Evolutionary conservation across 2,113 vertebrate genomes (phyloP).

Genomic region (Phoenicopterus ruber): DNA sequence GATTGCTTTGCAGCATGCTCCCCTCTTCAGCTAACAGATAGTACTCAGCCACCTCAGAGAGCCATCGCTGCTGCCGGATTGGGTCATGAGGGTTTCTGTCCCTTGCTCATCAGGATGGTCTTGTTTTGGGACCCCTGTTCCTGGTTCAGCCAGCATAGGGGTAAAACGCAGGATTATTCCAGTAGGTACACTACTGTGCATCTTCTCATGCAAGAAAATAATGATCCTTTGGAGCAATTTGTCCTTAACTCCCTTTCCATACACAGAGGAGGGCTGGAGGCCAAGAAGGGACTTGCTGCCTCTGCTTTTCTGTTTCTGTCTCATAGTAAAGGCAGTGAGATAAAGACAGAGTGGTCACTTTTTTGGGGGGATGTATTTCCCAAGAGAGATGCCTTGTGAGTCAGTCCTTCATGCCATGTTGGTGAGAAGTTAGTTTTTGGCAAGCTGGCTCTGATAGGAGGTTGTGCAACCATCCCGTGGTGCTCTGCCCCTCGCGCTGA

Average conservation of each 20-base stretch:
- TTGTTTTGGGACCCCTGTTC: neutral
- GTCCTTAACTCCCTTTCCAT: neutral
- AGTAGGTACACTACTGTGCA: neutral
- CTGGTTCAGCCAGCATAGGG: neutral
- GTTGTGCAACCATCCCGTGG: fast-evolving
- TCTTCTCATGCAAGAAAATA: neutral
- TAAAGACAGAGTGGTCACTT: neutral
- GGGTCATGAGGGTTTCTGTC: neutral
- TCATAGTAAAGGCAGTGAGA: neutral
- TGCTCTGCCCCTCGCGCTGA: neutral
- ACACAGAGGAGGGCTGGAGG: neutral
- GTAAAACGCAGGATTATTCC: fast-evolving
- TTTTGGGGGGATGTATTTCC: neutral
- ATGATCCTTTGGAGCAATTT: neutral
- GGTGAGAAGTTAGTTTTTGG: neutral
- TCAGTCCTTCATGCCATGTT: fast-evolving
- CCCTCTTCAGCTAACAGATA: neutral
- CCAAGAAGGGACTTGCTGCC: neutral
- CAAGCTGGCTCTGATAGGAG: neutral
- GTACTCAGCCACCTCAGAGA: neutral
- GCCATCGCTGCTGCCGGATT: neutral
- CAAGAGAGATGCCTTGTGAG: neutral
- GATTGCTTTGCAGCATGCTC: neutral
- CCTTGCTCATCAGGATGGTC: neutral
- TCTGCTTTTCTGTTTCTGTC: neutral